Base-by-base conservation (phyloP, 2,113 vertebrate genomes). In the Hyperopisus bebe region DNA sequence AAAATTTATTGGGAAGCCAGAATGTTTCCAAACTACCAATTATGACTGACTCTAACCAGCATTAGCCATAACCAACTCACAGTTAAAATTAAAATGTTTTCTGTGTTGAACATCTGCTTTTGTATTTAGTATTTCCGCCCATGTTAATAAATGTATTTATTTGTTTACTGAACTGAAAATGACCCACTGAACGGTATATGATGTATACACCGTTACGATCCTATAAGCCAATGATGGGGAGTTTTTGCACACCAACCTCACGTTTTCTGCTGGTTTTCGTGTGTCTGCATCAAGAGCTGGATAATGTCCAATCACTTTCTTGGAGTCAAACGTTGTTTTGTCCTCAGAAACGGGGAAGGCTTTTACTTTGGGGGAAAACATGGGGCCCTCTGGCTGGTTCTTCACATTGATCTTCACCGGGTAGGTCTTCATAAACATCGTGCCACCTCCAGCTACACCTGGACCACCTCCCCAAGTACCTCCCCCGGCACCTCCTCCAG, bases 271-370 rank as follows among this genome's bases (percentile, higher is more conserved):
- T 55, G 92, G 90, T 91, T 91, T 86, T 31, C 96, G 94, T 1
- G 97, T 98, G 93, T 99, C 98, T 83, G 93, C 89, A 92, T 99
- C 97, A 0, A 93, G 89, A 89, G 97, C 98, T 58, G 92, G 92
- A 88, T 97, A 97, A 0, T 5, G 93, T 89, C 92, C 95, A 39
- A 99, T 66, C 1, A 95, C 47, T 2, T 95, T 91, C 0, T 91
- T 21, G 27, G 94, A 90, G 31, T 92, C 90, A 70, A 94, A 6
- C 42, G 21, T 88, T 84, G 88, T 90, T 39, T 91, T 84, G 0
- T 93, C 94, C 92, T 96, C 94, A 91, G 95, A 92, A 19, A 97
- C 24, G 35, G 93, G 91, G 87, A 98, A 93, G 0, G 93, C 91
- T 89, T 96, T 89, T 66, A 96, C 92, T 91, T 92, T 92, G 44